These are phyloP conservation scores for Ips nitidus DNA, from an alignment of 1,140 invertebrate genomes.

Conservation along the genomic window DNA sequence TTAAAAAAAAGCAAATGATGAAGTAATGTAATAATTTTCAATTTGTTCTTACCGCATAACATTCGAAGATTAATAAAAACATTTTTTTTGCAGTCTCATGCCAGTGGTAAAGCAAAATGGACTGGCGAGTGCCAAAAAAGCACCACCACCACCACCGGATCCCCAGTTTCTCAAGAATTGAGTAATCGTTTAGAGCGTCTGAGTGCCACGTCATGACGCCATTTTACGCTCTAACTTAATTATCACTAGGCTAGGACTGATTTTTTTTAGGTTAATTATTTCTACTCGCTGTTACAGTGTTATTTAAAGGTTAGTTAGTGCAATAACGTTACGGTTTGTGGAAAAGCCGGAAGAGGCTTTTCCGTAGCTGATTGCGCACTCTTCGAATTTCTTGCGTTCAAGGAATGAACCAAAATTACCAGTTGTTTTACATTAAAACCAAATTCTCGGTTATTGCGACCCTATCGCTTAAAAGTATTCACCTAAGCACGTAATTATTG, in stretches of 20 bases:
- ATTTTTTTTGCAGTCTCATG: conserved; percentile 65
- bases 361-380: neutral
- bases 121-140: conserved; percentile 61
- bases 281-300: conserved; percentile 2
- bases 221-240: conserved; percentile 47
- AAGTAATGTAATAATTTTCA: neutral
- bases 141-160: conserved; percentile 26
- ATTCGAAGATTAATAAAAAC: neutral
- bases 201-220: conserved; percentile 53
- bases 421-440: conserved; percentile 38
- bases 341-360: neutral
- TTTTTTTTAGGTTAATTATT: conserved; percentile 25
- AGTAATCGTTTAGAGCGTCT: conserved; percentile 57
- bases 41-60: neutral
- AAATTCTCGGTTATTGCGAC: conserved; percentile 25
- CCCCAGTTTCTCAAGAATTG: conserved; percentile 51
- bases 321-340: neutral
- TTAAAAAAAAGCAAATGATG: no score
- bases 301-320: conserved; percentile 1
- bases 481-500: conserved; percentile 14
- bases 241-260: conserved; percentile 8
- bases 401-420: conserved; percentile 15
- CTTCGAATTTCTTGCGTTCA: conserved; percentile 21
- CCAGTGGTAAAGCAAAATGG: conserved; percentile 74
- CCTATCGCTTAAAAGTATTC: conserved; percentile 6